Evolutionary conservation across 2,888 invertebrate species (phyloP).

Genomic region (Cephus pulcher): DNA sequence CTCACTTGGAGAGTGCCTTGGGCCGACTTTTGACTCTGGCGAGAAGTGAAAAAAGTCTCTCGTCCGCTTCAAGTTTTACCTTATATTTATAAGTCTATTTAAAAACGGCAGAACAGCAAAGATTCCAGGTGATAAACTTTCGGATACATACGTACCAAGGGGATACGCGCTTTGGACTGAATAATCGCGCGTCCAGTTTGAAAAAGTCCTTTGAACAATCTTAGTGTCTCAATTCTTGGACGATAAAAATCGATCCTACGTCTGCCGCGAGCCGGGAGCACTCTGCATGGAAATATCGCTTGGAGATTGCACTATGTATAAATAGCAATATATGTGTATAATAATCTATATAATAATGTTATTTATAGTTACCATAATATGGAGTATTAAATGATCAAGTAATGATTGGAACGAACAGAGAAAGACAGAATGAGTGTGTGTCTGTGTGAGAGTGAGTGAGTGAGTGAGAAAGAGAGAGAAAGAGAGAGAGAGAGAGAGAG

Average conservation of each 20-base stretch:
- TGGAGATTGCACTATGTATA: slow-evolving; percentile 54
- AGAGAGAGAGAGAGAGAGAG: not conserved
- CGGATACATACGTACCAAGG: not conserved
- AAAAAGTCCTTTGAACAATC: not conserved
- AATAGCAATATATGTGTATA: slow-evolving; percentile 44
- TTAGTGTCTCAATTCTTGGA: not conserved
- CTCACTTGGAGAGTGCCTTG: not conserved
- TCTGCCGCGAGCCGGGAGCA: not conserved
- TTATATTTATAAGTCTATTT: not conserved
- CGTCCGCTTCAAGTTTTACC: not conserved
- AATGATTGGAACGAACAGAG: not conserved
- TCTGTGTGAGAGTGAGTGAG: no score
- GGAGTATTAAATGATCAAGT: slow-evolving; percentile 16
- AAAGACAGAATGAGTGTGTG: not conserved
- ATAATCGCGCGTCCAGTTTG: not conserved
- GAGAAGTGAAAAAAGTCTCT: not conserved
- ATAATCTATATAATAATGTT: slow-evolving; percentile 33
- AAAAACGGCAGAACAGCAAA: not conserved
- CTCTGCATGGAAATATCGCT: slow-evolving; percentile 44
- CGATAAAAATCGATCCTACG: not conserved
- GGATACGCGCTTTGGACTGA: not conserved
- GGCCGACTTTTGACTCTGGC: not conserved
- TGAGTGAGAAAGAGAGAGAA: not conserved
- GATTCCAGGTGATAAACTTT: not conserved
- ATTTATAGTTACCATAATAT: slow-evolving; percentile 37